phyloP scores from a whole-genome alignment of 1,140 invertebrate species.

The Drosophila arawakana region DNA sequence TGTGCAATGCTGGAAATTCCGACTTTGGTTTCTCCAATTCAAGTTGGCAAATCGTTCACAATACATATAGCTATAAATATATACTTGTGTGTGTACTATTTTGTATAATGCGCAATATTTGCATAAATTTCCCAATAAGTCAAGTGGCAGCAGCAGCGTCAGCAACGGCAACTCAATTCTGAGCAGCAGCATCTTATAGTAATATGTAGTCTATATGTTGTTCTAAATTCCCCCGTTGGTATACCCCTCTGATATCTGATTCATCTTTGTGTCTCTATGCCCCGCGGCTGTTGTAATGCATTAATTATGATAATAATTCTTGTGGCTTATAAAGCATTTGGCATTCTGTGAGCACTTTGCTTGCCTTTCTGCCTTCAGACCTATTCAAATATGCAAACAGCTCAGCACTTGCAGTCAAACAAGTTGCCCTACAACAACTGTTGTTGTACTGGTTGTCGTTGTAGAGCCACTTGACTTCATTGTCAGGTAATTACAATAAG shows the following conservation, averaged over 20 bases:
- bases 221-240: constrained; percentile 8
- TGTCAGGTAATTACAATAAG: constrained; percentile 81
- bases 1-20: constrained; percentile 13
- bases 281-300: constrained; percentile 37
- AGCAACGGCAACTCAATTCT: constrained; percentile 9
- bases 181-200: constrained; percentile 13
- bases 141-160: constrained; percentile 17
- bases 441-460: constrained; percentile 4
- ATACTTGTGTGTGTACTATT: constrained; percentile 19
- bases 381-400: constrained; percentile 56
- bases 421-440: constrained; percentile 8
- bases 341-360: constrained; percentile 49
- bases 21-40: constrained; percentile 26
- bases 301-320: constrained; percentile 82
- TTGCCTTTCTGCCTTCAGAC: constrained; percentile 21
- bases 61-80: constrained; percentile 6
- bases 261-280: constrained; percentile 3
- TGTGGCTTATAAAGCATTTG: constrained; percentile 68
- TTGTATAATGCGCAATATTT: constrained; percentile 61
- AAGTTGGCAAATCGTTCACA: constrained; percentile 41
- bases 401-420: constrained; percentile 40
- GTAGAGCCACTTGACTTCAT: constrained; percentile 61
- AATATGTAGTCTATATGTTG: constrained; percentile 31
- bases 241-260: not conserved
- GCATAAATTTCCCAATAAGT: constrained; percentile 63